These are phyloP conservation scores for Trichomalopsis sarcophagae DNA, from an alignment of 1,140 invertebrate species.

Conservation along the genomic window DNA sequence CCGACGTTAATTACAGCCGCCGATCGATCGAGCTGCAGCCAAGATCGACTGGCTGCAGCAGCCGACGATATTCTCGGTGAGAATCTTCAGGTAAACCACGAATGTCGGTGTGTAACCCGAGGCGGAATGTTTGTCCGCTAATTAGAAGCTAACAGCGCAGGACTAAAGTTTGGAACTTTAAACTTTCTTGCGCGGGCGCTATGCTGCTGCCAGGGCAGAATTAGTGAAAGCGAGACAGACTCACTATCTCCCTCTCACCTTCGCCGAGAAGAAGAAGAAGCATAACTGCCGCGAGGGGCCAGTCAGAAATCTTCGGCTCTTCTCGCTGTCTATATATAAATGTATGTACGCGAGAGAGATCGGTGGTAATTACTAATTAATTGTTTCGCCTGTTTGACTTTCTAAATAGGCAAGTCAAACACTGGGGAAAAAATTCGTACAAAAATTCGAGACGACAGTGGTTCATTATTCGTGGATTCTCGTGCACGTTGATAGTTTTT, in stretches of 20 bases:
- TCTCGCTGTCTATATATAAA: not conserved
- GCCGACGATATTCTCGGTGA: not conserved
- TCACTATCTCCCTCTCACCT: conserved; percentile 49
- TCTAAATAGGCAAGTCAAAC: not conserved
- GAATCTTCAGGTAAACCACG: conserved; percentile 40
- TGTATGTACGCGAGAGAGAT: not conserved
- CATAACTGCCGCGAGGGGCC: not conserved
- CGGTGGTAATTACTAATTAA: conserved; percentile 14
- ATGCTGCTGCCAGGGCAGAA: conserved; percentile 50
- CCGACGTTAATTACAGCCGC: not conserved
- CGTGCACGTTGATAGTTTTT: too few relatives aligned
- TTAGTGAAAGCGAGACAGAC: conserved; percentile 10
- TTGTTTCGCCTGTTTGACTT: conserved; percentile 21
- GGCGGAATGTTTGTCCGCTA: conserved; percentile 72
- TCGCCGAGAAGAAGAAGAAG: conserved; percentile 34
- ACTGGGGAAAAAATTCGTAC: not conserved
- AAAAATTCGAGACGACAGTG: too few relatives aligned
- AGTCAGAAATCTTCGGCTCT: not conserved
- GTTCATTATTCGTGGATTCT: too few relatives aligned
- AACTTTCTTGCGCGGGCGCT: conserved; percentile 70
- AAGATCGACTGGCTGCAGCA: not conserved
- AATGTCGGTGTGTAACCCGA: conserved; percentile 60
- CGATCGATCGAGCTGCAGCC: not conserved
- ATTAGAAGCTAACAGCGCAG: conserved; percentile 73
- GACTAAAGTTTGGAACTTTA: conserved; percentile 72